phyloP scores from a whole-genome alignment of 2,888 invertebrate genomes.

The Phaedon cochleariae region DNA sequence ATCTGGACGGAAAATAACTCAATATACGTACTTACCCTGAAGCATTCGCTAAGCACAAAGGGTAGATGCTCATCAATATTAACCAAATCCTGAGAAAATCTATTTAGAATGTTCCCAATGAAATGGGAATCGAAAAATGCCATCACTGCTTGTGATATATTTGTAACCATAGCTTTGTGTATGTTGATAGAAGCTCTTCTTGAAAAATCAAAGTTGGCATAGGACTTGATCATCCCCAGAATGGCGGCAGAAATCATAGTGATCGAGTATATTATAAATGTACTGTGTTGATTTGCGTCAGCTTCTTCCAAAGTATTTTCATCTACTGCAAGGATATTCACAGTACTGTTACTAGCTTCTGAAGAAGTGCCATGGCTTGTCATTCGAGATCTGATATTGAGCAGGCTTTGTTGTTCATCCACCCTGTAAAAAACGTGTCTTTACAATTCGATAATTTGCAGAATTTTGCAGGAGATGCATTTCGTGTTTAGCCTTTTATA shows the following conservation, averaged over 20 bases:
- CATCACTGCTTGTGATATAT: constrained; percentile 50
- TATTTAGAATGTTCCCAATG: constrained; percentile 53
- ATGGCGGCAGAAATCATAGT: constrained; percentile 29
- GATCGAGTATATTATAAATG: constrained; percentile 29
- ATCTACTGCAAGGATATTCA: background rate
- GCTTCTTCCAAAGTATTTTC: constrained; percentile 6
- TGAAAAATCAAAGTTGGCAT: constrained; percentile 79
- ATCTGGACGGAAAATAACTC: background rate
- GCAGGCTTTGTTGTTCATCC: constrained; percentile 40
- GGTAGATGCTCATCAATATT: constrained; percentile 51
- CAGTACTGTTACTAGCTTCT: constrained; percentile 20
- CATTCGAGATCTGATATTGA: constrained; percentile 20
- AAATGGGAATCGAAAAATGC: constrained; percentile 52
- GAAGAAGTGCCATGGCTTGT: background rate
- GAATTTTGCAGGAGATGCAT: background rate
- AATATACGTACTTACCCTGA: constrained; percentile 40
- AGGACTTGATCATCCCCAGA: constrained; percentile 36
- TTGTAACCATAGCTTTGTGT: constrained; percentile 48
- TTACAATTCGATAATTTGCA: background rate
- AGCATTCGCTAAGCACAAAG: constrained; percentile 40
- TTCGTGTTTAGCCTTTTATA: too few species aligned
- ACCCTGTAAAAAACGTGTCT: constrained; percentile 41
- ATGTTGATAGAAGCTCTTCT: constrained; percentile 68
- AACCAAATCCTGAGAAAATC: constrained; percentile 52
- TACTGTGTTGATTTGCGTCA: constrained; percentile 3